Conservation (phyloP, 1,140 invertebrate genomes). For the Steinernema feltiae region DNA sequence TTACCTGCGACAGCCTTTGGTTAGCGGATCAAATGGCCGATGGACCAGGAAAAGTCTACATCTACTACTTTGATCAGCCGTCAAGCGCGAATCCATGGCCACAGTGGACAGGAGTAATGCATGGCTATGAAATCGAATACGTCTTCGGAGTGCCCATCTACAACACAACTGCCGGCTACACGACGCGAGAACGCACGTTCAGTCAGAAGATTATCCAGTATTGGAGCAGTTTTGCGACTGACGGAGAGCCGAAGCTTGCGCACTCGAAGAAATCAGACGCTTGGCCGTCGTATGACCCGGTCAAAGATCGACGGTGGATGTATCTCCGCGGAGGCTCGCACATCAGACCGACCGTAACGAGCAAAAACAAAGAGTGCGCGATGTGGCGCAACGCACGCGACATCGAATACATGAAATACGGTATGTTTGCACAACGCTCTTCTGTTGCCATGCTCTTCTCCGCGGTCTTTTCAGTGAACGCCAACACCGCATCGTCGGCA, state of each 20-base stretch:
- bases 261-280: constrained; percentile 43
- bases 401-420: constrained; percentile 52
- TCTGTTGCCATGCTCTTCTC: background rate
- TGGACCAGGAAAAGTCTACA: constrained; percentile 45
- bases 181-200: constrained; percentile 33
- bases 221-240: constrained; percentile 50
- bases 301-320: constrained; percentile 49
- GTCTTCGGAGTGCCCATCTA: constrained; percentile 57
- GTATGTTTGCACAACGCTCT: constrained; percentile 35
- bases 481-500: background rate
- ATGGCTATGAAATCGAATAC: constrained; percentile 67
- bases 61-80: constrained; percentile 56
- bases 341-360: constrained; percentile 41
- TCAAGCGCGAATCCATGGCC: constrained; percentile 75
- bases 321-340: constrained; percentile 49
- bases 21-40: constrained; percentile 53
- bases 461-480: background rate
- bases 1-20: constrained; percentile 56
- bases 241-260: too few species aligned
- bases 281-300: constrained; percentile 52
- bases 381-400: constrained; percentile 49
- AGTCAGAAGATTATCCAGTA: constrained; percentile 49
- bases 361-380: constrained; percentile 48
- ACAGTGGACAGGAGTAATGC: constrained; percentile 88
- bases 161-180: constrained; percentile 52